Evolutionary conservation across 2,888 invertebrate species (phyloP).

Genomic region (Phengaris arion): DNA sequence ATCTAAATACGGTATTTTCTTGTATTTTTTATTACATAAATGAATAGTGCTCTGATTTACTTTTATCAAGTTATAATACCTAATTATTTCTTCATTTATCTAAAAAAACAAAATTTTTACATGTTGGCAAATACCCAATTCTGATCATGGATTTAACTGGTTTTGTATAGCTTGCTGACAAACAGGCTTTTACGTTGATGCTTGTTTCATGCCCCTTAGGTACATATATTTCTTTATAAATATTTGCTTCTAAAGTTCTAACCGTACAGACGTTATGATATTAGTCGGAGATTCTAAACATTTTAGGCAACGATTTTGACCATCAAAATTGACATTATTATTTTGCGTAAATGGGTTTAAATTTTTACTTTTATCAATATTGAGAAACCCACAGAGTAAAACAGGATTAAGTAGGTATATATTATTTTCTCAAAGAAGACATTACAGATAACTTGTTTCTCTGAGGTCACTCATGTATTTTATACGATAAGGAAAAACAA

Average conservation of each 20-base stretch:
- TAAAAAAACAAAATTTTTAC: no score
- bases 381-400: neutral
- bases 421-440: neutral
- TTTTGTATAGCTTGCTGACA: neutral
- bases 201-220: no score
- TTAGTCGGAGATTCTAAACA: neutral
- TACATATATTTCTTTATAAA: neutral
- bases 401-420: neutral
- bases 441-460: slow-evolving; percentile 3
- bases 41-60: no score
- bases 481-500: neutral
- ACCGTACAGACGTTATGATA: neutral
- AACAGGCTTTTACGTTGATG: neutral
- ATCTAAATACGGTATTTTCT: no score
- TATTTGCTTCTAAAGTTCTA: neutral
- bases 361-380: neutral
- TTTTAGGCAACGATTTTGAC: neutral
- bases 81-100: no score
- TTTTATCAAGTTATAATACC: no score
- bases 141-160: neutral
- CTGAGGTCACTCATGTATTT: slow-evolving; percentile 10
- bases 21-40: no score
- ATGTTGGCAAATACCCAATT: no score
- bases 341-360: neutral
- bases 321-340: no score